phyloP scores from a whole-genome alignment of 2,113 vertebrate species.

The Bolborhynchus lineola region DNA sequence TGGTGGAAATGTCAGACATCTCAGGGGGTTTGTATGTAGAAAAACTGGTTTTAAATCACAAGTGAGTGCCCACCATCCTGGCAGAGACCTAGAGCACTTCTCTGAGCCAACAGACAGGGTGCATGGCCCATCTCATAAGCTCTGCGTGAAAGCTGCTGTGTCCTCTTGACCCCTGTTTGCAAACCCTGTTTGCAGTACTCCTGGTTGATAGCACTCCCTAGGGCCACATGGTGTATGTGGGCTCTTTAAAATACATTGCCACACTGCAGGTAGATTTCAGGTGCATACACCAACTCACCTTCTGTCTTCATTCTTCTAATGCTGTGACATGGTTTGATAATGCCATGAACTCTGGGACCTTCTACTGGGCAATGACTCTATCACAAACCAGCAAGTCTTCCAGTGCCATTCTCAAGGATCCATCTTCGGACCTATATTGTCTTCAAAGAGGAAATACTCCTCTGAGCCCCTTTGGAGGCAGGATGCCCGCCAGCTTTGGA shows the following conservation, averaged over 20 bases:
- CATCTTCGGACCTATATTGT: rapidly evolving
- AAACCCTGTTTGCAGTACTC: background rate
- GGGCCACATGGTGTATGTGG: rapidly evolving
- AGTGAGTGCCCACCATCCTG: background rate
- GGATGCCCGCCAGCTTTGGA: background rate
- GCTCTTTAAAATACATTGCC: background rate
- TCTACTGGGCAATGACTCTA: background rate
- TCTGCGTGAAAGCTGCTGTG: background rate
- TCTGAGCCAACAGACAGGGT: background rate
- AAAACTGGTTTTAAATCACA: background rate
- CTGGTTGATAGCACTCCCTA: background rate
- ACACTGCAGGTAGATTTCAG: background rate
- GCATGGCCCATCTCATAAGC: background rate
- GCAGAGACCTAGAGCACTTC: background rate
- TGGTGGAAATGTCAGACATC: background rate
- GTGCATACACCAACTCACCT: background rate
- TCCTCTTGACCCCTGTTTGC: background rate
- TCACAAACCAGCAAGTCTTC: background rate
- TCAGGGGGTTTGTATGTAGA: background rate
- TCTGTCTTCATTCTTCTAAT: background rate
- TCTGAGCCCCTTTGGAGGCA: background rate
- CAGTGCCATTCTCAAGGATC: background rate
- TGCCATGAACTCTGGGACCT: background rate
- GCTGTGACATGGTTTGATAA: background rate
- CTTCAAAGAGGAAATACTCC: background rate